Conservation (phyloP, 2,888 invertebrate genomes). For the Callyntrura sp. region DNA sequence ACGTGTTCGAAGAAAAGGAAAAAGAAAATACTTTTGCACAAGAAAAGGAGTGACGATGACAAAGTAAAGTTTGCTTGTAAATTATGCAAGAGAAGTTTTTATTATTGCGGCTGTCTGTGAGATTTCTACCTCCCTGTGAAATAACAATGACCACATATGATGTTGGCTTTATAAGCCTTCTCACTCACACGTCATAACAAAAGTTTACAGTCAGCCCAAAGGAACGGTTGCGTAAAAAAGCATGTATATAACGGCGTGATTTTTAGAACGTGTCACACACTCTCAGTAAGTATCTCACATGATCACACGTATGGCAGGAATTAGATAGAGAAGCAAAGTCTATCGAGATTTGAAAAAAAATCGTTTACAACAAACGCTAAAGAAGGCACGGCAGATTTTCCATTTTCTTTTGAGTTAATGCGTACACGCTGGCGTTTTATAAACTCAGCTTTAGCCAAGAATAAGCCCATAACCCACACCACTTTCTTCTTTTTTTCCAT, state of each 20-base stretch:
- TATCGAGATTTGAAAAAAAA: too few species aligned
- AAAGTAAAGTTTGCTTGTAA: slow-evolving; percentile 13
- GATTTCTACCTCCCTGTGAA: slow-evolving; percentile 58
- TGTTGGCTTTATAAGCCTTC: neutral
- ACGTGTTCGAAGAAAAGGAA: slow-evolving; percentile 38
- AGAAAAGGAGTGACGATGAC: slow-evolving; percentile 38
- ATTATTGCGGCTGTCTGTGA: slow-evolving; percentile 43
- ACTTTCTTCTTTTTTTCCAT: slow-evolving; percentile 52
- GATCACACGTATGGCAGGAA: slow-evolving; percentile 8
- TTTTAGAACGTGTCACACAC: slow-evolving; percentile 25
- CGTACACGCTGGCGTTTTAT: too few species aligned
- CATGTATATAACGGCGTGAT: neutral
- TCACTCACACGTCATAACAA: neutral
- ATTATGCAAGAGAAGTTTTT: slow-evolving; percentile 59
- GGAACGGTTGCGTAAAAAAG: neutral
- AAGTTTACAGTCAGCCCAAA: slow-evolving; percentile 24
- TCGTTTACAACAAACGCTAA: too few species aligned
- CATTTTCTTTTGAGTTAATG: too few species aligned
- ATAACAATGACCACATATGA: slow-evolving; percentile 61
- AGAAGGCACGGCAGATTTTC: too few species aligned
- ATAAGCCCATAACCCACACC: slow-evolving; percentile 10
- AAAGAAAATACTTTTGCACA: slow-evolving; percentile 10
- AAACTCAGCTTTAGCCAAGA: too few species aligned
- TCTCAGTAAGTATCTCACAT: slow-evolving; percentile 4
- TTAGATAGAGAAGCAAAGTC: neutral